Evolutionary conservation across 2,888 invertebrate genomes (phyloP).

Genomic region (Cacoxenus indagator): DNA sequence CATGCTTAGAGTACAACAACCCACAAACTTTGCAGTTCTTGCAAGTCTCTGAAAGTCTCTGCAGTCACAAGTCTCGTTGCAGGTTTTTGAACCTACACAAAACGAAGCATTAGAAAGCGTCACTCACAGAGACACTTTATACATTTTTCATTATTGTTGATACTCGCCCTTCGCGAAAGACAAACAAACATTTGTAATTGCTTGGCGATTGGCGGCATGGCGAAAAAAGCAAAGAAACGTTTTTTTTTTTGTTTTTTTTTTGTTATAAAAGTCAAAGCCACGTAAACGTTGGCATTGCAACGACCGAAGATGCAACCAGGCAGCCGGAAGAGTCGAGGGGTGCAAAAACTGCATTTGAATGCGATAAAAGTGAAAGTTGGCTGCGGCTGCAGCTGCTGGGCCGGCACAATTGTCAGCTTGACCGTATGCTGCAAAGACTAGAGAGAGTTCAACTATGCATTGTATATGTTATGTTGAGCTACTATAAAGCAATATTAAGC

Average conservation of each 20-base stretch:
- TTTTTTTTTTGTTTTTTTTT: background rate
- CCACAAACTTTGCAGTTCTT: conserved; percentile 44
- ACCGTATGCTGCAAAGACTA: too few species aligned
- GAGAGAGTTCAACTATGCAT: too few species aligned
- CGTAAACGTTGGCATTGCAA: background rate
- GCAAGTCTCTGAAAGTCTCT: conserved; percentile 21
- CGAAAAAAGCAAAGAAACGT: background rate
- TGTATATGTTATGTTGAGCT: too few species aligned
- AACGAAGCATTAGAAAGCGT: background rate
- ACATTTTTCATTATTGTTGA: background rate
- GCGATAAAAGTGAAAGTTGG: conserved; percentile 7
- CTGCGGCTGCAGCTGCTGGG: too few species aligned
- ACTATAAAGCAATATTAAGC: too few species aligned
- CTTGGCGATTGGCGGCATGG: background rate
- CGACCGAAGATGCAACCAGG: background rate
- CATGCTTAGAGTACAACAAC: conserved; percentile 56
- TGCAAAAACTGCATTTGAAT: background rate
- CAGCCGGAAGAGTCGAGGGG: background rate
- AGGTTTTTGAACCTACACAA: conserved; percentile 56
- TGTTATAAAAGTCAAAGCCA: background rate
- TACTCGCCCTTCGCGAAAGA: background rate
- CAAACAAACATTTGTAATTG: background rate
- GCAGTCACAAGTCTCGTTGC: conserved; percentile 33
- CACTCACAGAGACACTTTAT: too few species aligned
- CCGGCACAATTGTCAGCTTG: too few species aligned